A percentile compares a stretch with the other conserved stretches of the same genome.
Conservation (phyloP, 2,113 vertebrate species). For the Caloenas nicobarica region DNA sequence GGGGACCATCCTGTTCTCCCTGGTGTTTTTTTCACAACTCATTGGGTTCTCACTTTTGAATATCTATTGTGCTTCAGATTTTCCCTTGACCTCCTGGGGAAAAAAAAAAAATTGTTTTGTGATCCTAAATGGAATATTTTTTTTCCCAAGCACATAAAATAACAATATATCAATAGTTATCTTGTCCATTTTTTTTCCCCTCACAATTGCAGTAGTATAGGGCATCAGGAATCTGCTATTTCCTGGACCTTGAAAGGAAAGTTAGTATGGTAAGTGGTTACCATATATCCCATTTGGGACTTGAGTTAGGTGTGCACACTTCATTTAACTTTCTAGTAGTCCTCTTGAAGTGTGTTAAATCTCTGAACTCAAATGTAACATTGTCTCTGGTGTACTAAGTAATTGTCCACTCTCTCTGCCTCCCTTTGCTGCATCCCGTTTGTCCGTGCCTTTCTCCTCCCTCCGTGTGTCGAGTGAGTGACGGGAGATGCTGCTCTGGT, state of each 20-base stretch:
- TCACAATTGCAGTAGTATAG: background rate
- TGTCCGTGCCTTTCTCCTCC: fast-evolving
- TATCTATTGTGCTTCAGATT: background rate
- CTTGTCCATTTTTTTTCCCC: background rate
- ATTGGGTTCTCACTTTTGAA: background rate
- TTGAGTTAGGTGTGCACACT: background rate
- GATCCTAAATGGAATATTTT: background rate
- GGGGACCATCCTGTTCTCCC: background rate
- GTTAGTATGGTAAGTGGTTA: background rate
- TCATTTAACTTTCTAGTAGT: background rate
- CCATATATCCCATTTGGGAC: background rate
- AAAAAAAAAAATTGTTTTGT: background rate
- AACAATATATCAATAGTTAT: background rate
- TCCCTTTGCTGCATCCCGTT: fast-evolving
- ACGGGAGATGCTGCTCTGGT: background rate
- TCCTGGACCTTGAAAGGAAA: background rate
- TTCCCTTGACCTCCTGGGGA: background rate
- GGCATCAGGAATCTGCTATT: background rate
- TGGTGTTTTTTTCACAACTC: background rate
- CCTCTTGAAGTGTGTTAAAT: background rate
- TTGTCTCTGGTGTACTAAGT: background rate
- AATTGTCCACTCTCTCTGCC: background rate
- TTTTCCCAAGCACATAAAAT: background rate
- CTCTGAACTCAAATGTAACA: background rate
- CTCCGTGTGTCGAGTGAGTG: background rate